These are phyloP conservation scores for Rhopalosiphum maidis DNA, from an alignment of 1,140 invertebrate species.

Conservation along the genomic window DNA sequence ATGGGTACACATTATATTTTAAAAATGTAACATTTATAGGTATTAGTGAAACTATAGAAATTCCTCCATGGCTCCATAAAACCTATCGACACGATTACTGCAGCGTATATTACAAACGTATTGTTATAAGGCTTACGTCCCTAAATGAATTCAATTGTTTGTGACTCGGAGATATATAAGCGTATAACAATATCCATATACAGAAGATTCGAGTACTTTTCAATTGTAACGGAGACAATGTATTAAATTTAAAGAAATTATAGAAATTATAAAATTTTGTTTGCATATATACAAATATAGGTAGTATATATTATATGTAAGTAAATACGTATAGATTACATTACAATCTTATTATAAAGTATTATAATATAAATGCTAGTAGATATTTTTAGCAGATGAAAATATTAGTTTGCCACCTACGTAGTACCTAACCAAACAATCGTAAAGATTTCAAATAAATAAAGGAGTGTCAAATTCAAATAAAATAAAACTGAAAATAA, in stretches of 20 bases:
- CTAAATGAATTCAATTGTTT: constrained; percentile 4
- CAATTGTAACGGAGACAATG: constrained; percentile 13
- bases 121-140: neutral
- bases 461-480: neutral
- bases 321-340: neutral
- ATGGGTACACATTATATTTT: neutral
- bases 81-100: neutral
- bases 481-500: neutral
- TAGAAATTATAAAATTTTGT: neutral
- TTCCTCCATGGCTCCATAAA: neutral
- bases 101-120: neutral
- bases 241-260: constrained; percentile 13
- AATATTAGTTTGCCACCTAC: neutral
- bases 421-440: neutral
- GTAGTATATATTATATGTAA: neutral
- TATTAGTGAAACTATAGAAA: constrained; percentile 9
- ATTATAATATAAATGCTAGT: neutral
- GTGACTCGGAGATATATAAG: neutral
- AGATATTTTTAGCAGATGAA: neutral
- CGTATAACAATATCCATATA: constrained; percentile 6
- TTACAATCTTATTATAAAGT: neutral
- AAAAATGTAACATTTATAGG: neutral
- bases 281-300: neutral
- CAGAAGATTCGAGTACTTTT: neutral
- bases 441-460: neutral